A percentile compares a stretch with the other conserved stretches of the same genome.
Evolutionary conservation across 2,888 invertebrate genomes (phyloP).

Genomic region (Trichacis sp.): DNA sequence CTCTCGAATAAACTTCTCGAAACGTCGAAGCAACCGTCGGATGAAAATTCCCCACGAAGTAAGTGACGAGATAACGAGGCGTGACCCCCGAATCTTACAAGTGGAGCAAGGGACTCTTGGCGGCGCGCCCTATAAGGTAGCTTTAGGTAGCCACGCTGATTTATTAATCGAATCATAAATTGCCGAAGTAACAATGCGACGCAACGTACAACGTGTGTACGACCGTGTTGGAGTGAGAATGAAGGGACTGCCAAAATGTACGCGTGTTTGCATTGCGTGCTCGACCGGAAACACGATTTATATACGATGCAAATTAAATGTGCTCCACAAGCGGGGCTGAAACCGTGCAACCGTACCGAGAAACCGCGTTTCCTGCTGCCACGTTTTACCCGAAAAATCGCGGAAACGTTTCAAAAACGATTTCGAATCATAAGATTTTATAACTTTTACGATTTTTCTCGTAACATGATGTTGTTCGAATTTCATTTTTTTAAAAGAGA

Average conservation of each 20-base stretch:
- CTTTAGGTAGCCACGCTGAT: conserved; percentile 47
- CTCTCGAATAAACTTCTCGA: no score
- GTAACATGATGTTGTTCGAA: no score
- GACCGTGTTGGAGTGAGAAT: conserved; percentile 24
- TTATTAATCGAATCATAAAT: conserved; percentile 67
- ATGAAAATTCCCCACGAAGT: conserved; percentile 28
- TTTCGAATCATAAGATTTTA: no score
- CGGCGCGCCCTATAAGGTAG: not conserved
- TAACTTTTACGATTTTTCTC: no score
- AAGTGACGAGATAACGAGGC: conserved; percentile 45
- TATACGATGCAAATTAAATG: conserved; percentile 67
- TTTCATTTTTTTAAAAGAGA: no score
- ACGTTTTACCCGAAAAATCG: not conserved
- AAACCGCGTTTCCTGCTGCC: conserved; percentile 19
- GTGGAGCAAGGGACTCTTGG: conserved; percentile 39
- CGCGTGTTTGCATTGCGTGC: conserved; percentile 66
- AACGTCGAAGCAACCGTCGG: conserved; percentile 1
- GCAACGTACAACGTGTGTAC: conserved; percentile 44
- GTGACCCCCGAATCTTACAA: conserved; percentile 57
- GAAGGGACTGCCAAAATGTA: conserved; percentile 54
- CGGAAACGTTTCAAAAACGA: not conserved
- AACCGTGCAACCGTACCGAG: conserved; percentile 26
- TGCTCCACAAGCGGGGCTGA: conserved; percentile 41
- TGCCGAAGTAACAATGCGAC: conserved; percentile 56
- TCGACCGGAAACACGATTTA: conserved; percentile 65